Base-by-base conservation (phyloP, 2,888 invertebrate species). In the Callinectes sapidus region DNA sequence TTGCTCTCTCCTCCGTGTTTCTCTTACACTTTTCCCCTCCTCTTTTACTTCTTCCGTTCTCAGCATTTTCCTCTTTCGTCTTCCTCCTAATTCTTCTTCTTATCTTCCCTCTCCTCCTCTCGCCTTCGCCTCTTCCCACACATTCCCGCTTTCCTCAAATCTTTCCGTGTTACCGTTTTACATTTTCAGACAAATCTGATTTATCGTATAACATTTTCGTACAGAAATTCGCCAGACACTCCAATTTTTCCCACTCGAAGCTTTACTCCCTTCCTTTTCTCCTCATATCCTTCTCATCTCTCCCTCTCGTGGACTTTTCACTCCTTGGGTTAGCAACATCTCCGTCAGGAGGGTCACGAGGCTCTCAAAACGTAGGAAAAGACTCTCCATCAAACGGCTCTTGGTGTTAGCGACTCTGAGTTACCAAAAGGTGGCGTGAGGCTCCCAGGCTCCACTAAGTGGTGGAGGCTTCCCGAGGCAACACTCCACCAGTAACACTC, bases 141-240 rank as follows among this genome's bases (percentile, higher is more conserved):
- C 71, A 77, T 28, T 28, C n/a, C 71, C 28, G n/a, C 71, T 77
- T 77, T 77, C 81, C 35, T 81, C 81, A 81, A 81, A 81, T 81
- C 81, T 81, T 81, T 81, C 81, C 81, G 13, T 35, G 81, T 35
- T 81, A 32, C 81, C 81, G 35, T 35, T 81, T 81, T 35, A 81
- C 35, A 81, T 81, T 81, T 81, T 35, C 81, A 81, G 3, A 81
- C 35, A 81, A 81, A 81, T 81, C 81, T 35, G 81, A 81, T 81
- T 81, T 81, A 81, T 81, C 81, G 16, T 32, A 81, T 32, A 32
- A 81, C 81, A 81, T 81, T 81, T 81, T 81, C 81, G 81, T 81
- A 81, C 81, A 81, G 32, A 81, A 35, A 35, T 81, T 81, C 81
- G 35, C 81, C 16, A 81, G 32, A 18, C 32, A 81, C 32, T 35